phyloP scores from a whole-genome alignment of 2,797 vertebrate species.

The Microctenopoma stevenorrisi region DNA sequence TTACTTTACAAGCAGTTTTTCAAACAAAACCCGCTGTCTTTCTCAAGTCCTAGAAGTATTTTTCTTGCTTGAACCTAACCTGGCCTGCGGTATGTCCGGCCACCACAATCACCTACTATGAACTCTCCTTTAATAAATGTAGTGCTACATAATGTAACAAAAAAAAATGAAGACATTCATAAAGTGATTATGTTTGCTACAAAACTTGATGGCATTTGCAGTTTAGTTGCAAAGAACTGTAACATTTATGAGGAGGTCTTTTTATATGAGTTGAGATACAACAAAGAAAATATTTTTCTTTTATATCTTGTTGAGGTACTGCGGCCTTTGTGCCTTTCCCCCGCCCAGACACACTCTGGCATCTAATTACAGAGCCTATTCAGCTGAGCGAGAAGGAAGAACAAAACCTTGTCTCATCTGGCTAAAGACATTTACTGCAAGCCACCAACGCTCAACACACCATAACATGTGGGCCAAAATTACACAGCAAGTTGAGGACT shows the following conservation, averaged over 20 bases:
- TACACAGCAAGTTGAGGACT: conserved; percentile 18
- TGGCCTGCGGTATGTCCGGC: too few relatives aligned
- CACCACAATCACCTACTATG: too few relatives aligned
- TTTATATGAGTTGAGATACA: conserved; percentile 31
- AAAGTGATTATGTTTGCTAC: too few relatives aligned
- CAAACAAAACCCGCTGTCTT: too few relatives aligned
- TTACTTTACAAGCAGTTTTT: too few relatives aligned
- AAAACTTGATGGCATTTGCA: too few relatives aligned
- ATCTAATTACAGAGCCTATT: conserved; percentile 64
- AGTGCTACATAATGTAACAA: too few relatives aligned
- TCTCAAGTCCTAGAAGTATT: too few relatives aligned
- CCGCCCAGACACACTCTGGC: conserved; percentile 58
- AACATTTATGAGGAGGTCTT: conserved; percentile 23
- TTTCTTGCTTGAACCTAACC: too few relatives aligned
- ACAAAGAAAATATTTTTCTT: conserved; percentile 60
- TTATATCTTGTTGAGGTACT: conserved; percentile 56
- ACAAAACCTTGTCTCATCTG: conserved; percentile 65
- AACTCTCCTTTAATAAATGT: too few relatives aligned
- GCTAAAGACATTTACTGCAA: conserved; percentile 46
- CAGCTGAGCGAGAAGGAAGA: conserved; percentile 59
- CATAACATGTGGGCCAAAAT: conserved; percentile 28
- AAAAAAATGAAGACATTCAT: too few relatives aligned
- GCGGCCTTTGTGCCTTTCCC: conserved; percentile 47
- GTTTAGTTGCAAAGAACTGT: too few relatives aligned
- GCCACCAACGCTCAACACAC: conserved; percentile 33